A percentile compares a stretch with the other conserved stretches of the same genome.
Evolutionary conservation across 2,888 invertebrate species (phyloP).

Genomic region (Mechanitis messenoides): DNA sequence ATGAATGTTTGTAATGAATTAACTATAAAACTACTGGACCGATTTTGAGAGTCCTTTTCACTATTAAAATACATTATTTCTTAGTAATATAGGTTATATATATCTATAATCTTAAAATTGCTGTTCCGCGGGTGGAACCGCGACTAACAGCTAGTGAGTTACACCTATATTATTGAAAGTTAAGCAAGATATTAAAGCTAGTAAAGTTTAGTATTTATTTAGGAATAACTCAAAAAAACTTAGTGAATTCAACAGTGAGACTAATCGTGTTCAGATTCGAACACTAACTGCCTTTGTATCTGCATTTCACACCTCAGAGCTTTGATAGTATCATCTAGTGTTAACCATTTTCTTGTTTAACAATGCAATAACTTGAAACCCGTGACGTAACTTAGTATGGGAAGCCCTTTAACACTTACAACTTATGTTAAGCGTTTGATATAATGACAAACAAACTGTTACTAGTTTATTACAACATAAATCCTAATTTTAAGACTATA

Average conservation of each 20-base stretch:
- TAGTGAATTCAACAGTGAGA: slow-evolving; percentile 13
- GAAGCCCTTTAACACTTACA: no score
- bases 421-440: no score
- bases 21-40: no score
- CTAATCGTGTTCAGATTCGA: slow-evolving; percentile 27
- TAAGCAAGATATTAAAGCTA: neutral
- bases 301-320: slow-evolving; percentile 40
- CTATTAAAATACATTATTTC: no score
- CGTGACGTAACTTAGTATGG: slow-evolving; percentile 3
- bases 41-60: no score
- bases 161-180: no score
- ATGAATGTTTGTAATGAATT: no score
- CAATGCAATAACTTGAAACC: slow-evolving; percentile 11
- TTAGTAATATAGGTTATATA: no score
- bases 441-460: neutral
- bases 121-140: no score
- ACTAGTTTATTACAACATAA: neutral
- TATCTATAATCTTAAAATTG: no score
- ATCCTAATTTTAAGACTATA: neutral
- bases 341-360: slow-evolving; percentile 10
- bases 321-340: slow-evolving; percentile 36
- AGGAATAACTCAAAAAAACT: neutral
- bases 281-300: slow-evolving; percentile 30
- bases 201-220: neutral
- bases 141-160: no score